These are phyloP conservation scores for Muscicapa comitata DNA, from an alignment of 2,797 vertebrate genomes.

Conservation along the genomic window DNA sequence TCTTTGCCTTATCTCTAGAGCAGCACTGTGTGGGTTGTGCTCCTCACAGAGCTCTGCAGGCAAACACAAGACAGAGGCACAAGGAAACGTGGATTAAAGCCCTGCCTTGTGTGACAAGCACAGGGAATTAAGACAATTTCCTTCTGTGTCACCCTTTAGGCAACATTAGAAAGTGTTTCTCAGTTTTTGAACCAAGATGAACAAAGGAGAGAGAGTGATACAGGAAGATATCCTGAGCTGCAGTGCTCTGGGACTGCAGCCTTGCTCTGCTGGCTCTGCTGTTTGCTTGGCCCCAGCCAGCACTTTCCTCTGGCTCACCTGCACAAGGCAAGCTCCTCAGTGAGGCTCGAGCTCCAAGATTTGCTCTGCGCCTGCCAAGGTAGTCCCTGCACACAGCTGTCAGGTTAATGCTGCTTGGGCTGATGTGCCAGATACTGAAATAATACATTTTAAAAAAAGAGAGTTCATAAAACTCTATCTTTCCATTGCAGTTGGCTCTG, in stretches of 20 bases:
- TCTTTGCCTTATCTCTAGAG: not conserved
- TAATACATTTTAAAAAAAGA: not conserved
- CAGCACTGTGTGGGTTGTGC: fast-evolving
- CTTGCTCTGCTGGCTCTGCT: not conserved
- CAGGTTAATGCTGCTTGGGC: not conserved
- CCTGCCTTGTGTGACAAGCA: not conserved
- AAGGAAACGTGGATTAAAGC: not conserved
- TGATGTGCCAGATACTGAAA: not conserved
- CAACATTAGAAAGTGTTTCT: not conserved
- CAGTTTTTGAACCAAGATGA: not conserved
- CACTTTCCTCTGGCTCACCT: not conserved
- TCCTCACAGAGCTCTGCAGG: not conserved
- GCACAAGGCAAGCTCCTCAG: not conserved
- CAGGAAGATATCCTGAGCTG: not conserved
- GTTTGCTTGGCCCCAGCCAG: not conserved
- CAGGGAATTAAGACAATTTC: not conserved
- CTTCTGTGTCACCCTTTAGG: not conserved
- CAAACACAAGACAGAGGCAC: not conserved
- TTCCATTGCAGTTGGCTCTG: not conserved
- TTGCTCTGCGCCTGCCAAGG: not conserved
- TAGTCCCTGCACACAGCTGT: not conserved
- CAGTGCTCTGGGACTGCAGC: not conserved
- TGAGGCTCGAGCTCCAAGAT: fast-evolving
- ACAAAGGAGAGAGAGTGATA: not conserved
- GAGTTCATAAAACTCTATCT: not conserved